These are phyloP conservation scores for Prionailurus viverrinus DNA, from an alignment of 2,113 vertebrate species.

Conservation along the genomic window DNA sequence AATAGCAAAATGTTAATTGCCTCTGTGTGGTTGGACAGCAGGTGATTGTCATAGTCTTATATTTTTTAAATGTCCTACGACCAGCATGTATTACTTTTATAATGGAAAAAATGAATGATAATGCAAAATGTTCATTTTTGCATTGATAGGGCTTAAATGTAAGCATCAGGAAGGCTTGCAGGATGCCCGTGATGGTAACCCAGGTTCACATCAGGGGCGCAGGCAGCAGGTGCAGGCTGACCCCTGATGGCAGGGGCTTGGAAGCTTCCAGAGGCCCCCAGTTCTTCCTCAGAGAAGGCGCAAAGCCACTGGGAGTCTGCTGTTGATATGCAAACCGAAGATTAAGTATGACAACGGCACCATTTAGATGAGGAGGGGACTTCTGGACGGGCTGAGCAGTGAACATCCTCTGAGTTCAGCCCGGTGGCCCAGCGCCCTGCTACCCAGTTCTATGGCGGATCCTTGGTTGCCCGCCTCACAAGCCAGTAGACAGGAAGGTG, in stretches of 20 bases:
- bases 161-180: neutral
- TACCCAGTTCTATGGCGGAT: neutral
- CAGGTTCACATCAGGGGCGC: neutral
- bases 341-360: no score
- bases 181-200: neutral
- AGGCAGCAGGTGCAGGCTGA: neutral
- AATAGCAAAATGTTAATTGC: neutral
- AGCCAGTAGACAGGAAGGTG: neutral
- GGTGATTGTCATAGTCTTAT: neutral
- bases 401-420: neutral
- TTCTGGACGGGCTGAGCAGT: neutral
- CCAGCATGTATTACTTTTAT: neutral
- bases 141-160: neutral
- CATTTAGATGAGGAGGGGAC: neutral
- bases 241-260: no score
- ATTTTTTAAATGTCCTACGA: neutral
- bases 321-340: neutral
- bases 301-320: neutral
- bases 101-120: neutral
- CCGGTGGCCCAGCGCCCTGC: neutral
- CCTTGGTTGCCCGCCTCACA: neutral
- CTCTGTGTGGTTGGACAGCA: neutral
- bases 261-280: neutral
- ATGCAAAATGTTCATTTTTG: neutral
- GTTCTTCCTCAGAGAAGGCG: neutral